Percentiles rank a stretch among this genome's conserved stretches.
Conservation (phyloP, 2,888 invertebrate genomes). For the Pammene fasciana region DNA sequence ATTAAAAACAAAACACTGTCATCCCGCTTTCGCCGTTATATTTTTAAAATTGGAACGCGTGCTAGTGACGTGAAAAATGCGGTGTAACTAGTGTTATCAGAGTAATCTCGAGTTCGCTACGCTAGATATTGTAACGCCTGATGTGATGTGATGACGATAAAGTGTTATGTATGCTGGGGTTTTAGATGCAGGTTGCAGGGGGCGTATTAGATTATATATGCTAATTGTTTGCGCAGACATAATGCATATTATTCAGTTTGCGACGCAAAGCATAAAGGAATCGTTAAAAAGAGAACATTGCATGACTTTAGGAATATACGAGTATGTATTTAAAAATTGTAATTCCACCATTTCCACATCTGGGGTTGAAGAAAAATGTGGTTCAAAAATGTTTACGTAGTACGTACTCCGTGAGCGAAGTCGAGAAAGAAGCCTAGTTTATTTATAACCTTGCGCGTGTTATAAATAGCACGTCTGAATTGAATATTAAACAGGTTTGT, state of each 20-base stretch:
- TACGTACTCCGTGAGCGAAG: too few relatives aligned
- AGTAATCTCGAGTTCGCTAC: slow-evolving; percentile 78
- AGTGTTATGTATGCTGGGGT: slow-evolving; percentile 11
- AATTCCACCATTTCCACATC: too few relatives aligned
- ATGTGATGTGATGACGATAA: slow-evolving; percentile 73
- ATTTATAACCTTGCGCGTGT: background rate
- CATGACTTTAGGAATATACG: background rate
- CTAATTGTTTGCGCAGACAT: slow-evolving; percentile 18
- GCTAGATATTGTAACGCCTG: slow-evolving; percentile 73
- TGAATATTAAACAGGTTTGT: background rate
- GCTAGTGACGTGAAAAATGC: slow-evolving; percentile 64
- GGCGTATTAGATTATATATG: slow-evolving; percentile 26
- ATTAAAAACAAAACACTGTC: slow-evolving; percentile 34
- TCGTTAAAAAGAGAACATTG: too few relatives aligned
- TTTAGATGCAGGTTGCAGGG: slow-evolving; percentile 28
- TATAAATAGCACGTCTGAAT: background rate
- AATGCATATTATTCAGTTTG: background rate
- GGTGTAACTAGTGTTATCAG: slow-evolving; percentile 76
- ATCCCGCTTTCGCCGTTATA: slow-evolving; percentile 24
- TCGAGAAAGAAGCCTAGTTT: background rate
- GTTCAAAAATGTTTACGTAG: too few relatives aligned
- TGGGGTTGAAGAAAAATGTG: too few relatives aligned
- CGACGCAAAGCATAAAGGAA: too few relatives aligned
- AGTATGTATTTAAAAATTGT: too few relatives aligned
- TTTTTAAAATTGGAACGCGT: slow-evolving; percentile 50